Percentiles rank a stretch among this genome's conserved stretches.
Evolutionary conservation across 2,888 invertebrate species (phyloP).

Genomic region (Tipula vernalis): DNA sequence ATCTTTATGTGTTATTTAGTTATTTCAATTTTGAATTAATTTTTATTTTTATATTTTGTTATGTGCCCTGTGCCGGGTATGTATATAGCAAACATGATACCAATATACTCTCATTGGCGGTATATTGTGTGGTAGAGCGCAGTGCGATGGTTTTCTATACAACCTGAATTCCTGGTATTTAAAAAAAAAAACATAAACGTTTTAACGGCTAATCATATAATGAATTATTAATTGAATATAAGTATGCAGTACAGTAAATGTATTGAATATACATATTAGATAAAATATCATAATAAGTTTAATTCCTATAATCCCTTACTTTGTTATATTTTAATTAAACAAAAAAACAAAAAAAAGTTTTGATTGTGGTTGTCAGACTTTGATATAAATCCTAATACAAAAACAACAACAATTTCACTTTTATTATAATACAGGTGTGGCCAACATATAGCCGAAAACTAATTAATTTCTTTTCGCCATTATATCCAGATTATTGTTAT

Average conservation of each 20-base stretch:
- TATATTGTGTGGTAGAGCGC: background rate
- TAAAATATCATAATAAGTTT: background rate
- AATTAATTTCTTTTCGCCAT: background rate
- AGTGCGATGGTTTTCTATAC: background rate
- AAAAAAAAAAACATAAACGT: background rate
- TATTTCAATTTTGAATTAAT: background rate
- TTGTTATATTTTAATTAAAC: background rate
- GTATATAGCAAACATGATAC: background rate
- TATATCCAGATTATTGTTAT: background rate
- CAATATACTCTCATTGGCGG: background rate
- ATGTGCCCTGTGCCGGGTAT: background rate
- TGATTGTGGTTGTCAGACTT: background rate
- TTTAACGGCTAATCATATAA: background rate
- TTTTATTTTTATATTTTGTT: background rate
- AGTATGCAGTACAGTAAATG: background rate
- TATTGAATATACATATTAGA: background rate
- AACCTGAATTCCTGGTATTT: background rate
- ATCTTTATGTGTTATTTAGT: constrained; percentile 1
- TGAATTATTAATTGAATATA: background rate
- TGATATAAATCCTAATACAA: background rate
- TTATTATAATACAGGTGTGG: background rate
- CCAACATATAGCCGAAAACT: background rate
- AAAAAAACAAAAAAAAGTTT: background rate
- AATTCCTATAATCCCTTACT: background rate
- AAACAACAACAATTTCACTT: background rate